These are phyloP conservation scores for Pterophyllum scalare DNA, from an alignment of 2,113 vertebrate genomes.

Conservation along the genomic window DNA sequence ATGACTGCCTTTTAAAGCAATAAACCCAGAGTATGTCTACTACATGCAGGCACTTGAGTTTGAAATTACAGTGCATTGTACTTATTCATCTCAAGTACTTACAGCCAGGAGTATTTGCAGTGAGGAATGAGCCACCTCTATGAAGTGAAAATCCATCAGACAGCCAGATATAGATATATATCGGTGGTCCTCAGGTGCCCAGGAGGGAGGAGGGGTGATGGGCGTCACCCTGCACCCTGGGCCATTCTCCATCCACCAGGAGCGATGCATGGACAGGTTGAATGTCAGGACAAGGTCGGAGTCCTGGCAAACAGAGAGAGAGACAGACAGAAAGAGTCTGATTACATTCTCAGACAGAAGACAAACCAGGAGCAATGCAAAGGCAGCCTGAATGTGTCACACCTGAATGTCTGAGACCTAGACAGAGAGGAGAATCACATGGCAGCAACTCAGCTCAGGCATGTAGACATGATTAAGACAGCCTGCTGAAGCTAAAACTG, in stretches of 20 bases:
- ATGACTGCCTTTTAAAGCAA: neutral
- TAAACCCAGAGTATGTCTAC: neutral
- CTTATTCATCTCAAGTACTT: conserved; percentile 78
- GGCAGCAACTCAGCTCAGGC: neutral
- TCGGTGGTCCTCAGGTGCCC: conserved; percentile 98
- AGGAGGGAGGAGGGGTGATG: conserved; percentile 95
- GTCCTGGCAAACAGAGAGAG: conserved; percentile 83
- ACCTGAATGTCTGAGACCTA: neutral
- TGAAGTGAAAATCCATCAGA: conserved; percentile 96
- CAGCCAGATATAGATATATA: conserved; percentile 98
- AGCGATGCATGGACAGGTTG: conserved; percentile 99
- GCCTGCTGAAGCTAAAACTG: neutral
- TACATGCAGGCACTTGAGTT: conserved; percentile 2
- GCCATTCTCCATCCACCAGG: conserved; percentile 99
- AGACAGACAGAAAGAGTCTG: conserved; percentile 21
- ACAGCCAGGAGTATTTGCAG: conserved; percentile 98
- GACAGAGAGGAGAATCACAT: neutral
- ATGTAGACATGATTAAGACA: fast-evolving
- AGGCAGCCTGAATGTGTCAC: conserved; percentile 3
- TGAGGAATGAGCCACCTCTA: conserved; percentile 97
- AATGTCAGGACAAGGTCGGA: conserved; percentile 98
- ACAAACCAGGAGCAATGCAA: neutral
- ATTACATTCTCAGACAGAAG: conserved; percentile 34
- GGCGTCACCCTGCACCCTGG: conserved; percentile 95
- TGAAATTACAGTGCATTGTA: conserved; percentile 11